Conservation (phyloP, 2,113 vertebrate species). For the Chaetodon auriga region DNA sequence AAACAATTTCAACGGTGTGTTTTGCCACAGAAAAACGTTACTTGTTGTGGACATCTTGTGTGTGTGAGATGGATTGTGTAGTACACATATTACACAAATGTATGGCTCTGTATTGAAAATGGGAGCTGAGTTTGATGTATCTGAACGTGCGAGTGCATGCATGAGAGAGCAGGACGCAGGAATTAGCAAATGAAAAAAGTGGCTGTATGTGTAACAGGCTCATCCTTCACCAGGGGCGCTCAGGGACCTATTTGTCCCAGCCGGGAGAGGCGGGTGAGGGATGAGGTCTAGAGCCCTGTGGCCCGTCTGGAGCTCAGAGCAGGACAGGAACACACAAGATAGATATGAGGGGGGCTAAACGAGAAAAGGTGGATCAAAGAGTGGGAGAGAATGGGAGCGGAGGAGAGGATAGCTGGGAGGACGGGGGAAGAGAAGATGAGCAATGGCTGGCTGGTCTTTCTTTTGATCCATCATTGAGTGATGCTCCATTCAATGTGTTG, state of each 20-base stretch:
- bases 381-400: conserved; percentile 18
- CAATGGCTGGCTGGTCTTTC: conserved; percentile 60
- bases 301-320: conserved; percentile 47
- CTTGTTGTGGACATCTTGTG: not conserved
- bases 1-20: not conserved
- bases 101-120: conserved; percentile 15
- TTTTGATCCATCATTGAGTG: conserved; percentile 77
- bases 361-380: conserved; percentile 65
- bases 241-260: conserved; percentile 68
- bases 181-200: conserved; percentile 44
- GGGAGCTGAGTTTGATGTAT: conserved; percentile 9
- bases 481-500: conserved; percentile 75
- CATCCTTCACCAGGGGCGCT: conserved; percentile 60
- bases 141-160: not conserved
- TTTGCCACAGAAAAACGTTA: not conserved
- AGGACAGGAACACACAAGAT: conserved; percentile 62
- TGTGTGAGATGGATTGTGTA: not conserved
- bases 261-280: conserved; percentile 58
- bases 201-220: conserved; percentile 36
- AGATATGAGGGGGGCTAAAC: conserved; percentile 58
- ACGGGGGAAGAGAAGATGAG: conserved; percentile 57
- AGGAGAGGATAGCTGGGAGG: conserved; percentile 34
- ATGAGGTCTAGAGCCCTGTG: conserved; percentile 47
- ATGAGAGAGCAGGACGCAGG: conserved; percentile 70
- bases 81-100: not conserved